phyloP scores from a whole-genome alignment of 2,113 vertebrate genomes.

The Apus apus region DNA sequence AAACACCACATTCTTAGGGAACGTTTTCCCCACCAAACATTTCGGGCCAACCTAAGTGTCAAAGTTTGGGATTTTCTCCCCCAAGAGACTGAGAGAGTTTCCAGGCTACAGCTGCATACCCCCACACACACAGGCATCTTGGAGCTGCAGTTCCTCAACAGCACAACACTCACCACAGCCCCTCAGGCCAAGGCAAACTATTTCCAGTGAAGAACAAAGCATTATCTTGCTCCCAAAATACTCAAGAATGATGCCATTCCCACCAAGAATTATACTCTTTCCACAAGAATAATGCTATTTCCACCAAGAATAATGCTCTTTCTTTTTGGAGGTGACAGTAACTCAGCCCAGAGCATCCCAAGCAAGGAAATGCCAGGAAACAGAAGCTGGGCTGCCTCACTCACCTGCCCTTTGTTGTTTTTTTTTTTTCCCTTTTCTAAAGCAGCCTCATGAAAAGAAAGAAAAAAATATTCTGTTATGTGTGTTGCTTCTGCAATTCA shows the following conservation, averaged over 20 bases:
- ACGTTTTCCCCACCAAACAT: not conserved
- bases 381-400: not conserved
- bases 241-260: not conserved
- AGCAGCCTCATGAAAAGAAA: not conserved
- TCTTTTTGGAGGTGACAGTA: not conserved
- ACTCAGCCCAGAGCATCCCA: not conserved
- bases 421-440: not conserved
- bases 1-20: not conserved
- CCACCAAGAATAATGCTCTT: not conserved
- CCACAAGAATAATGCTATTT: not conserved
- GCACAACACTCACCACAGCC: not conserved
- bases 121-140: not conserved
- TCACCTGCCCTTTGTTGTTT: fast-evolving
- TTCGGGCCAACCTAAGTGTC: not conserved
- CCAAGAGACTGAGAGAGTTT: not conserved
- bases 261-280: not conserved
- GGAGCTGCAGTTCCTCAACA: not conserved
- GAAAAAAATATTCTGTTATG: not conserved
- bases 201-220: not conserved
- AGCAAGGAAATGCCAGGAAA: not conserved
- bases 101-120: not conserved
- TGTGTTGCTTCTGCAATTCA: not conserved
- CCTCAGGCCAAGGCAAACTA: fast-evolving
- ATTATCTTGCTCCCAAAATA: not conserved
- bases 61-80: not conserved